phyloP scores from a whole-genome alignment of 2,888 invertebrate species.

The Lepidocyrtoides sp. region DNA sequence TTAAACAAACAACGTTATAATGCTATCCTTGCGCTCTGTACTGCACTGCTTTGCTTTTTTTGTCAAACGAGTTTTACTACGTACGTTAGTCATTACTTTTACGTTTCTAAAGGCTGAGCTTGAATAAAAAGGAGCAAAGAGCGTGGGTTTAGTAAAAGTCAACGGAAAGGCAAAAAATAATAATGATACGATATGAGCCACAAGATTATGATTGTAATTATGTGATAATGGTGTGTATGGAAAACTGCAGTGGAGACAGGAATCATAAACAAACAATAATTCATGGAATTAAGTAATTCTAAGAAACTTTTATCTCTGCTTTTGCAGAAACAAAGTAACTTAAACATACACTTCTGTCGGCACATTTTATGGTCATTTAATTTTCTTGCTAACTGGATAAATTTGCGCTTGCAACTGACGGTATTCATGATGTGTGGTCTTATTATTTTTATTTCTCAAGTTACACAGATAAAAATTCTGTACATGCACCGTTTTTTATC shows the following conservation, averaged over 20 bases:
- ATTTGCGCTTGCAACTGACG: no score
- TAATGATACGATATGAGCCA: neutral
- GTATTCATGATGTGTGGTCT: neutral
- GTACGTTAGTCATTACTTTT: neutral
- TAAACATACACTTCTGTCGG: slow-evolving; percentile 33
- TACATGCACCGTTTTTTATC: neutral
- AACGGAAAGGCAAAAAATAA: neutral
- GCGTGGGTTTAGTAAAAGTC: neutral
- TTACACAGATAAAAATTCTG: neutral
- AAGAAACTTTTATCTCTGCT: slow-evolving; percentile 24
- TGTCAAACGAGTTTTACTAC: neutral
- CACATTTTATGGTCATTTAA: slow-evolving; percentile 23
- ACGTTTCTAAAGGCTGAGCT: no score
- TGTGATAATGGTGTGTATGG: neutral
- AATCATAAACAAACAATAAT: slow-evolving; percentile 10
- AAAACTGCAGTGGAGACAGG: neutral
- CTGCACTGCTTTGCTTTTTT: no score
- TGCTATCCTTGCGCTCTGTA: neutral
- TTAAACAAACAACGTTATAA: slow-evolving; percentile 6
- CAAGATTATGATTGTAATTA: slow-evolving; percentile 23
- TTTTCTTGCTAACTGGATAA: slow-evolving; percentile 8
- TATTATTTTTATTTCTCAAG: neutral
- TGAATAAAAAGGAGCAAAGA: neutral
- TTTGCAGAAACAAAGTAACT: slow-evolving; percentile 24
- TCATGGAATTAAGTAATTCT: slow-evolving; percentile 40